Evolutionary conservation across 1,140 invertebrate genomes (phyloP).

Genomic region (Gonioctena quinquepunctata): DNA sequence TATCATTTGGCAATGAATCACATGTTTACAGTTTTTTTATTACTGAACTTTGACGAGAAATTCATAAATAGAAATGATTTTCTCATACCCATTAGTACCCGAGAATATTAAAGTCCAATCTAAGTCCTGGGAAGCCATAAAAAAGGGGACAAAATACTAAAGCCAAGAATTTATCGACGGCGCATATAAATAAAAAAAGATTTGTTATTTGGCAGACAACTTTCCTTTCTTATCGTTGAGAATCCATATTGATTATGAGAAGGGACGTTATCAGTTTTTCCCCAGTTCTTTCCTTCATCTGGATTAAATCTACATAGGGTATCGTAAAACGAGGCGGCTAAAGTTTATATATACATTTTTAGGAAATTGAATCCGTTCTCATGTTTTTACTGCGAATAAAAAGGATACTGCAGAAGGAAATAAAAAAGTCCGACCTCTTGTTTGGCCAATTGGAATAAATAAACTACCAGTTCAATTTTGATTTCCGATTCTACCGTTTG

Average conservation of each 20-base stretch:
- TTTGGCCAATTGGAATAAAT: background rate
- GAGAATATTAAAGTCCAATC: background rate
- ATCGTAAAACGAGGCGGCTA: background rate
- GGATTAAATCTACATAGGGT: constrained; percentile 4
- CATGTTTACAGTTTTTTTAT: too few relatives aligned
- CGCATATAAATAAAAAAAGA: constrained; percentile 2
- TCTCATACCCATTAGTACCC: background rate
- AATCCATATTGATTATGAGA: constrained; percentile 21
- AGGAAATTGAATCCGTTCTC: background rate
- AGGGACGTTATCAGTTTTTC: constrained; percentile 11
- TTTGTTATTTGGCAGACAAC: constrained; percentile 15
- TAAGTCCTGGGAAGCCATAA: background rate
- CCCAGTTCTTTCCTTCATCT: constrained; percentile 10
- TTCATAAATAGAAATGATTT: too few relatives aligned
- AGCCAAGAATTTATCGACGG: background rate
- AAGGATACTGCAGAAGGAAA: background rate
- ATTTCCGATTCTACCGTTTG: constrained; percentile 1
- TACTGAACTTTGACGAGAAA: too few relatives aligned
- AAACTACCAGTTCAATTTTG: background rate
- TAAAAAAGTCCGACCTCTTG: background rate
- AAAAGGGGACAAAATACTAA: background rate
- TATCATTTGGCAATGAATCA: too few relatives aligned
- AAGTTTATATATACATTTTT: background rate
- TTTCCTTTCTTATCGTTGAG: background rate
- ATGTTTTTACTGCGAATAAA: background rate